phyloP scores from a whole-genome alignment of 1,140 invertebrate genomes.

The Ganaspis sp. region DNA sequence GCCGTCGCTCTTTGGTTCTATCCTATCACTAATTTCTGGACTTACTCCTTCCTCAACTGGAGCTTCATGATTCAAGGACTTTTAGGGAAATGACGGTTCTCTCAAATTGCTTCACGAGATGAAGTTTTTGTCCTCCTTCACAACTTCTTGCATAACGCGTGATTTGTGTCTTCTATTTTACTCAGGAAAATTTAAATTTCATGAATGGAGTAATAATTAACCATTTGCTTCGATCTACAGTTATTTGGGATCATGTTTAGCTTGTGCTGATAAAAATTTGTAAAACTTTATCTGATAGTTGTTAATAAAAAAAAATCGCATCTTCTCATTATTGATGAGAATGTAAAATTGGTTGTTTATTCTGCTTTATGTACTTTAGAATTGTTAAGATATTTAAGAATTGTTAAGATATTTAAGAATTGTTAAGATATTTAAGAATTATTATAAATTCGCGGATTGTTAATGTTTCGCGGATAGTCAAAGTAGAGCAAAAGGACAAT shows the following conservation, averaged over 20 bases:
- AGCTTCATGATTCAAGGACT: background rate
- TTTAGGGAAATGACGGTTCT: background rate
- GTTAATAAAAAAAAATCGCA: no score
- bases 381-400: no score
- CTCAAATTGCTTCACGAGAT: background rate
- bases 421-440: no score
- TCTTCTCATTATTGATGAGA: no score
- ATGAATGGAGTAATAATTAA: background rate
- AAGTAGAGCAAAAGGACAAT: slow-evolving; percentile 47
- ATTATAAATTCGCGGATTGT: no score
- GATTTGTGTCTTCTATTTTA: background rate
- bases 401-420: no score
- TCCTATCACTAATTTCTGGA: slow-evolving; percentile 13
- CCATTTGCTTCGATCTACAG: no score
- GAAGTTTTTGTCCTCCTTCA: background rate
- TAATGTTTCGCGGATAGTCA: background rate
- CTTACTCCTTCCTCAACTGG: background rate
- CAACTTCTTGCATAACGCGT: background rate
- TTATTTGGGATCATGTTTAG: no score
- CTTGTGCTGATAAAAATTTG: no score
- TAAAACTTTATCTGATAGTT: no score
- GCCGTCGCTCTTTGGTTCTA: background rate
- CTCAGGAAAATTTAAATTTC: background rate
- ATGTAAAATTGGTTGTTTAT: no score
- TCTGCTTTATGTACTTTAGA: no score